Percentiles rank a stretch among this genome's conserved stretches.
phyloP scores from a whole-genome alignment of 2,888 invertebrate genomes.

The Macrosiphum euphorbiae region DNA sequence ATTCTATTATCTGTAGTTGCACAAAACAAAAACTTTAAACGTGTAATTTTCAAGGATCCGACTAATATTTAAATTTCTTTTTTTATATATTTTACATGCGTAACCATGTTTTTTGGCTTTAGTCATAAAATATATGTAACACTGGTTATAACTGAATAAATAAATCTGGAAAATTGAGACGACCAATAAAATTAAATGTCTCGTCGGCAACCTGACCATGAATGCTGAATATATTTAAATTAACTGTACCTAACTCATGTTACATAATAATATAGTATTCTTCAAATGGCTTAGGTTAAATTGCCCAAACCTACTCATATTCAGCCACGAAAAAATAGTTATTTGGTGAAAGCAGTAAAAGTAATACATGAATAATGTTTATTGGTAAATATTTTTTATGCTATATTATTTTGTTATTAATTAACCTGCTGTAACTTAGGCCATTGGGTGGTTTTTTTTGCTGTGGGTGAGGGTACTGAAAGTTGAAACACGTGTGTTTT shows the following conservation, averaged over 20 bases:
- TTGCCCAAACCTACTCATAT: background rate
- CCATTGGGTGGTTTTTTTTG: no score
- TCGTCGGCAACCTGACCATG: background rate
- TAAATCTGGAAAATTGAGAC: constrained; percentile 15
- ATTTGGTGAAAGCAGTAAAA: background rate
- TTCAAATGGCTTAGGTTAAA: background rate
- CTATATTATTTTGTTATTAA: no score
- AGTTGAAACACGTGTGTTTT: no score
- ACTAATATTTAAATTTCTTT: background rate
- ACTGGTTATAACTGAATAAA: background rate
- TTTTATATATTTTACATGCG: background rate
- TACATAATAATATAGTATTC: background rate
- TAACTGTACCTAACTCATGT: background rate
- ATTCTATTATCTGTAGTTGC: background rate
- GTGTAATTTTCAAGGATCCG: background rate
- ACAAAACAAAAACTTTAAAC: background rate
- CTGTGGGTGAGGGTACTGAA: no score
- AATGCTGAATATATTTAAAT: background rate
- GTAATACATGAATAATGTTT: background rate
- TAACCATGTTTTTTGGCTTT: background rate
- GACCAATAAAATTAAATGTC: background rate
- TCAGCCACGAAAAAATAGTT: background rate
- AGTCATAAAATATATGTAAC: background rate
- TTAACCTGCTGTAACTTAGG: no score
- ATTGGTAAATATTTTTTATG: background rate